Evolutionary conservation across 2,797 vertebrate genomes (phyloP), one percentile per base, ranked within the genome.

Genomic region (Acanthurus leucopareius): DNA sequence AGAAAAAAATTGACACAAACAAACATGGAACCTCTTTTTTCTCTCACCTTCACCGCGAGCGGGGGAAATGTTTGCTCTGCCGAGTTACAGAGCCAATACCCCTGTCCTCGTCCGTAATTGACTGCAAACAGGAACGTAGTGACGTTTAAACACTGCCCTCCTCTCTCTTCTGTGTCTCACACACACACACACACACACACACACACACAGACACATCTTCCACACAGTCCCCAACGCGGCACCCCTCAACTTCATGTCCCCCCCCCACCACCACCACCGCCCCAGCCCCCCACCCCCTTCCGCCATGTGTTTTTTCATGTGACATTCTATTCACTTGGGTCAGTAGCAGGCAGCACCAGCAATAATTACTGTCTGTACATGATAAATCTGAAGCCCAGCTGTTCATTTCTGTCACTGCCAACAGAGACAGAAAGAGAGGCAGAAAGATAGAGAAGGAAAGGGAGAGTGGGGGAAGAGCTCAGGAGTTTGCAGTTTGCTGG

Each of bases 301-400:
- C 83, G 77, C 84, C 51, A 64, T 80, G 61, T 86, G 77, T 66
- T 85, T 94, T 91, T 93, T 92, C 84, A 86, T 94, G 87, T 95
- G 94, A 95, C 94, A 95, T 95, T 94, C 91, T 94, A 93, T 94
- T 94, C 93, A 92, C 93, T 94, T 93, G 93, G 95, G 95, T 95
- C 95, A 94, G 94, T 95, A 96, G 95, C 94, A 96, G 95, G 94
- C 95, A 92, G 92, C 93, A 96, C 92, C 94, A 88, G 93, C 92
- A 95, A 96, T 97, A 96, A 96, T 97, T 96, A 96, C 95, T 93
- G 94, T 95, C 95, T 94, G 93, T 92, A 90, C 95, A 96, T 96
- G 95, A 96, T 83, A 93, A 94, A 96, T 95, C 95, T 95, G 92
- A 95, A 93, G 92, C 93, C 95, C 96, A 97, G 95, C 96, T 97